Conservation (phyloP, 2,888 invertebrate genomes). For the Perdita meconis region DNA sequence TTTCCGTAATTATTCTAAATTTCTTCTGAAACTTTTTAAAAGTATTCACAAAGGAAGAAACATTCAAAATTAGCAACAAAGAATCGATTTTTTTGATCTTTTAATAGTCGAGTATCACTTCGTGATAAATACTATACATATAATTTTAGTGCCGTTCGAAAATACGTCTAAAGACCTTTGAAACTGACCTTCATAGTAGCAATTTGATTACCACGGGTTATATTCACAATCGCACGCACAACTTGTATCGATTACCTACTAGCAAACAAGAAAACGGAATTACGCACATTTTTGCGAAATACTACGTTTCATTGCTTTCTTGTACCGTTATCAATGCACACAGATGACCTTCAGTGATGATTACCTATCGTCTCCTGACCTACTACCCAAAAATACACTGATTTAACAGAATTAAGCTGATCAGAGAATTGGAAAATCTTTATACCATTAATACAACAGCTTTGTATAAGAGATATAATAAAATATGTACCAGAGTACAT, state of each 20-base stretch:
- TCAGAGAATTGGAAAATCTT: conserved; percentile 4
- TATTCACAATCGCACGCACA: conserved; percentile 3
- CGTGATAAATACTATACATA: background rate
- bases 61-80: no score
- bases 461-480: no score
- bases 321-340: conserved; percentile 39
- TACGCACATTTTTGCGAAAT: conserved; percentile 20
- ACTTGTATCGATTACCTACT: background rate
- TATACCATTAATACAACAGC: no score
- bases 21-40: no score
- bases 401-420: background rate
- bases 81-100: no score
- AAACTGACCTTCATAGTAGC: conserved; percentile 35
- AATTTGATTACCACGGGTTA: conserved; percentile 7
- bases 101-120: no score
- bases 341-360: conserved; percentile 35
- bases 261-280: conserved; percentile 11
- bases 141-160: conserved; percentile 15
- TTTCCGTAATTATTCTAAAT: no score
- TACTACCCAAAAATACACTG: conserved; percentile 39
- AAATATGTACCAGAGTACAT: no score
- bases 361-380: conserved; percentile 25
- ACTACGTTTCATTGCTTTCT: background rate
- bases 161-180: conserved; percentile 17
- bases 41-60: no score